A percentile compares a stretch with the other conserved stretches of the same genome.
These are phyloP conservation scores for Papilio gigon DNA, from an alignment of 2,888 invertebrate genomes.

Conservation along the genomic window DNA sequence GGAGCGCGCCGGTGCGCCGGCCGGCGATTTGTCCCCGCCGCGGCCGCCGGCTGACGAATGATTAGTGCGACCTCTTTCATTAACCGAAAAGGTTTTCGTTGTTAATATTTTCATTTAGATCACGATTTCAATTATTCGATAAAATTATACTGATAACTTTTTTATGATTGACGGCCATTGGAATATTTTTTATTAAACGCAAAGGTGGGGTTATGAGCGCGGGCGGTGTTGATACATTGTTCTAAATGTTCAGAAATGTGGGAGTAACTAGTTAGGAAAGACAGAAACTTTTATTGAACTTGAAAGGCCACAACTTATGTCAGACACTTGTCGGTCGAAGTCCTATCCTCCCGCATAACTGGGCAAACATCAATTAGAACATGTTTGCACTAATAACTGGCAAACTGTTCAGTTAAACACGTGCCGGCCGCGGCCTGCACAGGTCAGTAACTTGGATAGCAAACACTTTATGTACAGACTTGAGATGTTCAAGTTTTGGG, in stretches of 20 bases:
- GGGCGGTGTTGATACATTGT: background rate
- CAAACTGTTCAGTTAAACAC: slow-evolving; percentile 57
- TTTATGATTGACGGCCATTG: slow-evolving; percentile 10
- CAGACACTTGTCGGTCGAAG: background rate
- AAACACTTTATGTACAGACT: slow-evolving; percentile 59
- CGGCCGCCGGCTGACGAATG: slow-evolving; percentile 22
- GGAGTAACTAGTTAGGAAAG: background rate
- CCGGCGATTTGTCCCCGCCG: slow-evolving; percentile 44
- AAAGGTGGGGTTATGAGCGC: background rate
- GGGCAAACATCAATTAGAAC: slow-evolving; percentile 67
- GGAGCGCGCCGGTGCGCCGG: slow-evolving; percentile 42
- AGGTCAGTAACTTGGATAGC: slow-evolving; percentile 71
- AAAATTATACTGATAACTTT: slow-evolving; percentile 32
- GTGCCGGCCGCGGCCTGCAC: slow-evolving; percentile 64
- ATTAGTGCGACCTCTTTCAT: slow-evolving; percentile 50
- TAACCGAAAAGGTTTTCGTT: slow-evolving; percentile 50
- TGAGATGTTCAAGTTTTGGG: slow-evolving; percentile 54
- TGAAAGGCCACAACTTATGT: background rate
- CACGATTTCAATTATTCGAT: slow-evolving; percentile 40
- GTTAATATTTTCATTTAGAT: slow-evolving; percentile 42
- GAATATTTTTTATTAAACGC: background rate
- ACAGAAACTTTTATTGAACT: too few species aligned
- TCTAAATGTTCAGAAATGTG: background rate
- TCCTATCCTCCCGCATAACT: slow-evolving; percentile 39
- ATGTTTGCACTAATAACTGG: slow-evolving; percentile 67